These are phyloP conservation scores for Fulica atra DNA, from an alignment of 2,113 vertebrate species.

Conservation along the genomic window DNA sequence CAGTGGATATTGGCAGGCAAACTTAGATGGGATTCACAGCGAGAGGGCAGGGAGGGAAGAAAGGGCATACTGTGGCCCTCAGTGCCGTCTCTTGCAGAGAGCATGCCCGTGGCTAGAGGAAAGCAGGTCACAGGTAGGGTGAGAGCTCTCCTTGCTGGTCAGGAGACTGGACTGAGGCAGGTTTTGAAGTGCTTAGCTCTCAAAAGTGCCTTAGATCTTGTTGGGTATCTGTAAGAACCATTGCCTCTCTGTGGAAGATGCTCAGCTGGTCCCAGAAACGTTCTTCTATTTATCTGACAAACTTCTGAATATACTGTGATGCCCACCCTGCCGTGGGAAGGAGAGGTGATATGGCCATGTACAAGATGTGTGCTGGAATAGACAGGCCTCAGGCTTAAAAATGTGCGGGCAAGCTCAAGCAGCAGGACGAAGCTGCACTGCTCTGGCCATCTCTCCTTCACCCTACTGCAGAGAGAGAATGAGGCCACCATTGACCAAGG, in stretches of 20 bases:
- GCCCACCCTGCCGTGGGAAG: background rate
- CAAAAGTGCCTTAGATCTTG: background rate
- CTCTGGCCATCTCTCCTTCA: background rate
- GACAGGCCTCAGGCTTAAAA: background rate
- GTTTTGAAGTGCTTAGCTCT: background rate
- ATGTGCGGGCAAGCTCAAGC: background rate
- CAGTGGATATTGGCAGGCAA: constrained; percentile 48
- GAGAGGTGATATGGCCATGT: background rate
- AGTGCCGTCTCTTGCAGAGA: background rate
- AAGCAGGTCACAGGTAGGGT: background rate
- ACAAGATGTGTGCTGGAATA: background rate
- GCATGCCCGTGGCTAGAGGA: background rate
- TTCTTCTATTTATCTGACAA: background rate
- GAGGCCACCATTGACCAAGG: background rate
- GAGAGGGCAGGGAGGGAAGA: constrained; percentile 45
- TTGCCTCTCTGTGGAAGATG: background rate
- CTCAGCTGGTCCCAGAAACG: background rate
- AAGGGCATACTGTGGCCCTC: constrained; percentile 36
- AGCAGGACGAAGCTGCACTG: rapidly evolving
- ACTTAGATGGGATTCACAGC: constrained; percentile 17
- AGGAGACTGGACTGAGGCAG: background rate
- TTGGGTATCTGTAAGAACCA: background rate
- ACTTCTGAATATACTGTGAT: background rate
- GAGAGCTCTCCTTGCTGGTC: background rate
- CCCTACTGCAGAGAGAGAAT: background rate